Evolutionary conservation across 2,113 vertebrate species (phyloP), one percentile per base, ranked within the genome.

Genomic region (Hydrolagus affinis): DNA sequence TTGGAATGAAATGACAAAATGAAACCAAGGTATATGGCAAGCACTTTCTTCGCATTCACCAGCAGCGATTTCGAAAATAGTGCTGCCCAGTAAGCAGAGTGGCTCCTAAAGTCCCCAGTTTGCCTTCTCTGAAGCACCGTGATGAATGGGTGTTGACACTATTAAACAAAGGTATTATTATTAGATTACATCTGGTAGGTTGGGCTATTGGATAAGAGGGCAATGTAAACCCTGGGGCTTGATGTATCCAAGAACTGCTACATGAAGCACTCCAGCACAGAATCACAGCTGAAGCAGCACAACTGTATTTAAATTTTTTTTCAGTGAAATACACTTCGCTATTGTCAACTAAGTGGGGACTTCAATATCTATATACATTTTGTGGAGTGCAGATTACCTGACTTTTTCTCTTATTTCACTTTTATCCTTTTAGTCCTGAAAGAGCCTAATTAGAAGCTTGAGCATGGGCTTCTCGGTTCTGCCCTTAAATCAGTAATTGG

Each of bases 401-500:
- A 92, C 91, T 85, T 86, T 86, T 92, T 91, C 91, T 91, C 94
- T 93, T 95, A 94, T 95, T 96, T 96, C 96, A 94, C 95, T 97
- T 97, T 96, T 94, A 95, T 97, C 95, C 95, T 95, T 96, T 96
- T 96, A 96, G 95, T 96, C 95, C 95, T 94, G 95, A 95, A 95
- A 95, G 94, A 96, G 95, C 95, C 95, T 98, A 99, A 99, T 98
- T 97, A 98, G 96, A 95, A 94, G 94, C 95, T 94, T 92, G 93
- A 94, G 93, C 95, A 94, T n/a, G 95, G 94, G 93, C 92, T 93
- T 94, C 6, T 95, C 94, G 95, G 93, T 95, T 94, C 90, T 98
- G 96, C 95, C 96, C 96, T 98, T 97, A 99, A 97, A 98, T 98
- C 96, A 96, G 96, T 99, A 99, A 99, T 98, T 99, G 97, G 97